These are phyloP conservation scores for Chionomys nivalis DNA, from an alignment of 2,113 vertebrate species.

Conservation along the genomic window DNA sequence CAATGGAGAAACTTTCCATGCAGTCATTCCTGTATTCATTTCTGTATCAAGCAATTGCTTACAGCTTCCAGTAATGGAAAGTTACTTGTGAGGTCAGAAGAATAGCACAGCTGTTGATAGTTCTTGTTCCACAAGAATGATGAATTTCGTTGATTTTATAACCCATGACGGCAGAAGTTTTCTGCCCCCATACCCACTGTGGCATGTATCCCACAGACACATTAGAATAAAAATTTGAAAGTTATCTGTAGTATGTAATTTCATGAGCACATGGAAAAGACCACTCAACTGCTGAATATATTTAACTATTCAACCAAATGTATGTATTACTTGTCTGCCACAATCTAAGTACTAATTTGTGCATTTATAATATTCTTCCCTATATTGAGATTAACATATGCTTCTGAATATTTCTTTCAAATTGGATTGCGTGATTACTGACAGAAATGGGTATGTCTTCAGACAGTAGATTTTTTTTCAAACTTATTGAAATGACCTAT, in stretches of 20 bases:
- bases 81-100: neutral
- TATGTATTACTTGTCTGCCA: neutral
- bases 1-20: neutral
- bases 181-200: no score
- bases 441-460: neutral
- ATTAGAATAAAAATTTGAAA: neutral
- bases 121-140: no score
- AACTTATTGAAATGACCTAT: neutral
- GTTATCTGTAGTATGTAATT: neutral
- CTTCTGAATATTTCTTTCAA: neutral
- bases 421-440: neutral
- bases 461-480: neutral
- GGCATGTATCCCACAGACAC: neutral
- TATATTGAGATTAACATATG: neutral
- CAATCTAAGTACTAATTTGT: neutral
- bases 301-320: neutral
- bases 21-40: neutral
- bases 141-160: neutral
- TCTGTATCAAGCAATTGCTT: neutral
- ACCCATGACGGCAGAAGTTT: neutral
- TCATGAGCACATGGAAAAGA: neutral
- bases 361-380: neutral
- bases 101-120: neutral
- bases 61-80: neutral
- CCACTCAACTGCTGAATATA: neutral